These are phyloP conservation scores for Hyalella azteca DNA, from an alignment of 2,888 invertebrate genomes.

Conservation along the genomic window DNA sequence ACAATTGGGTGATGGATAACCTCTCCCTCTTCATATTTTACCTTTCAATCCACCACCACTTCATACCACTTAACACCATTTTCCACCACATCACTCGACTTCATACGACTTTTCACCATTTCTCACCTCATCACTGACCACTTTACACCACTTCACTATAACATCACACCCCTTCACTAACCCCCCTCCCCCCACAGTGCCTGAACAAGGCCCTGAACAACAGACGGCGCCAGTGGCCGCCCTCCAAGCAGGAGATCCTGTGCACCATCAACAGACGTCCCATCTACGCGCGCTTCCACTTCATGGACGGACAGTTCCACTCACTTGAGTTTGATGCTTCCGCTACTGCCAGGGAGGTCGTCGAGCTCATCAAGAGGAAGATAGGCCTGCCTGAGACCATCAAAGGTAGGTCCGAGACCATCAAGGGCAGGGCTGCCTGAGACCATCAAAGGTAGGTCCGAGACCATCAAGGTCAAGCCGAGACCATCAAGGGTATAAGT, in stretches of 20 bases:
- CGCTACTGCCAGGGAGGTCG: conserved; percentile 86
- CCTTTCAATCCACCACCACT: no score
- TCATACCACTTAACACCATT: no score
- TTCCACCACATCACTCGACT: no score
- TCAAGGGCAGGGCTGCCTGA: conserved; percentile 84
- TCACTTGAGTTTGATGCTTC: conserved; percentile 94
- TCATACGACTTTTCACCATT: no score
- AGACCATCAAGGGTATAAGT: conserved; percentile 77
- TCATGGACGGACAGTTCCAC: conserved; percentile 94
- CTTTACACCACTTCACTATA: no score
- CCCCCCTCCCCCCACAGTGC: conserved; percentile 66
- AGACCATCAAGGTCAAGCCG: conserved; percentile 85
- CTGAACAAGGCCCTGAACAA: conserved; percentile 72
- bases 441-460: conserved; percentile 72
- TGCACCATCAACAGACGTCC: conserved; percentile 90
- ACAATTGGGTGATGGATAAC: no score
- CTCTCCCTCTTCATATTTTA: no score
- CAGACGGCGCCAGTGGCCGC: conserved; percentile 84
- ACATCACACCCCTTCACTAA: neutral
- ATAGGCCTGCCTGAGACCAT: conserved; percentile 82
- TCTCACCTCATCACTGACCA: no score
- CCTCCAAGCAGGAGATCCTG: conserved; percentile 88
- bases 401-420: conserved; percentile 73
- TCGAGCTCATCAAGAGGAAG: conserved; percentile 85
- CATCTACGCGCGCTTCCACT: conserved; percentile 87